These are phyloP conservation scores for Phaonia tiefii DNA, from an alignment of 2,888 invertebrate genomes.

Conservation along the genomic window DNA sequence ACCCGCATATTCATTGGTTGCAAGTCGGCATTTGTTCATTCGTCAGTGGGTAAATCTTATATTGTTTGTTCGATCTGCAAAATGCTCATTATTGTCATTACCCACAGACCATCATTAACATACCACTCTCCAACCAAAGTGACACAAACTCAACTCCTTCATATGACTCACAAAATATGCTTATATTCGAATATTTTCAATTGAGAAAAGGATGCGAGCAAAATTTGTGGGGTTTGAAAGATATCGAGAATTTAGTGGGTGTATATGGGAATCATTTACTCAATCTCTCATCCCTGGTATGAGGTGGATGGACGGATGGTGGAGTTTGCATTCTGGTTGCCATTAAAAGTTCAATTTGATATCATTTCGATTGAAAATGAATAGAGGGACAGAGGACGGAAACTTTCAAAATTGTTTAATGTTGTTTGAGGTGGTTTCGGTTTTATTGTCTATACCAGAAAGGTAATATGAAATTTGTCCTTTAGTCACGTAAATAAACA, in stretches of 20 bases:
- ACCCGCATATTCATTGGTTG: not conserved
- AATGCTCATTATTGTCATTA: conserved; percentile 59
- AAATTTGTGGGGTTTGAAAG: too few relatives aligned
- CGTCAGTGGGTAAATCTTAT: conserved; percentile 4
- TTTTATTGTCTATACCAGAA: not conserved
- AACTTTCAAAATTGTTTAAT: not conserved
- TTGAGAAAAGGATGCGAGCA: too few relatives aligned
- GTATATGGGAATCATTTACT: too few relatives aligned
- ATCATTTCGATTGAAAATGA: conserved; percentile 25
- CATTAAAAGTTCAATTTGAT: conserved; percentile 52
- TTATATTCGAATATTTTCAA: conserved; percentile 38
- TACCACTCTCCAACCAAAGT: conserved; percentile 25
- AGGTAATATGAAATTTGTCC: too few relatives aligned
- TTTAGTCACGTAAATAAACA: too few relatives aligned
- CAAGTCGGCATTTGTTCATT: not conserved
- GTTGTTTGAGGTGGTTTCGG: conserved; percentile 7
- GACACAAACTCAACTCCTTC: too few relatives aligned
- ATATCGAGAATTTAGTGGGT: too few relatives aligned
- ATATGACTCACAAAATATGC: conserved; percentile 46
- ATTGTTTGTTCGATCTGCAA: not conserved
- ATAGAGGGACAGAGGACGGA: not conserved
- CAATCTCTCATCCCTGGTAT: too few relatives aligned
- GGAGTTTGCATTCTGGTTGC: conserved; percentile 12
- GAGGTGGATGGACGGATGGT: too few relatives aligned
- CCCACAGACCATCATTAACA: conserved; percentile 50